Percentiles rank a stretch among this genome's conserved stretches.
These are phyloP conservation scores for Nannoperca australis DNA, from an alignment of 2,797 vertebrate genomes.

Conservation along the genomic window DNA sequence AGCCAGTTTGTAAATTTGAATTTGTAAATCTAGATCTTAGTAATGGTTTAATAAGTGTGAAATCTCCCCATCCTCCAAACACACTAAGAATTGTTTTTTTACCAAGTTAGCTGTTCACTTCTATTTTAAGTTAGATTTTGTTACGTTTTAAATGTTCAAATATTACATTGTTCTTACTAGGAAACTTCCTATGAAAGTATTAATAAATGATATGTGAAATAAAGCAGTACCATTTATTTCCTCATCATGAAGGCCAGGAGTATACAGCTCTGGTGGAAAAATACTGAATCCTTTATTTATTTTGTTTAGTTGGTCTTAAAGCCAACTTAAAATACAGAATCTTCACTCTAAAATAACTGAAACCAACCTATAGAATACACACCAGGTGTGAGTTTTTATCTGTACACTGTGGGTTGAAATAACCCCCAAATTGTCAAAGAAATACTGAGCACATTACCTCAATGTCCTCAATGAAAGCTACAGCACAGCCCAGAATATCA, in stretches of 20 bases:
- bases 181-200: neutral
- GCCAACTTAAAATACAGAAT: neutral
- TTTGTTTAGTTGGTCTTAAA: neutral
- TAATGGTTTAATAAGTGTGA: too few species aligned
- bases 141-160: too few species aligned
- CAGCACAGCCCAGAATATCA: neutral
- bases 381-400: too few species aligned
- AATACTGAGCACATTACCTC: neutral
- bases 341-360: neutral
- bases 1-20: neutral
- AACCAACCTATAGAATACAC: neutral
- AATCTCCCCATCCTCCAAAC: neutral
- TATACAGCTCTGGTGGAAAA: neutral
- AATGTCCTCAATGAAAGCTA: neutral
- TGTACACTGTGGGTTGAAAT: neutral
- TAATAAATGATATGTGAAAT: neutral
- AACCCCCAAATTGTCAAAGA: neutral
- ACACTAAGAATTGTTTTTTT: neutral
- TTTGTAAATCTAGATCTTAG: neutral
- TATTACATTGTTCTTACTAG: neutral
- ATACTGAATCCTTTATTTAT: neutral
- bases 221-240: neutral
- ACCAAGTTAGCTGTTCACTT: neutral
- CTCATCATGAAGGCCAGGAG: neutral
- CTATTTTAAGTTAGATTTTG: too few species aligned